These are phyloP conservation scores for Osmerus mordax DNA, from an alignment of 2,113 vertebrate species.

Conservation along the genomic window DNA sequence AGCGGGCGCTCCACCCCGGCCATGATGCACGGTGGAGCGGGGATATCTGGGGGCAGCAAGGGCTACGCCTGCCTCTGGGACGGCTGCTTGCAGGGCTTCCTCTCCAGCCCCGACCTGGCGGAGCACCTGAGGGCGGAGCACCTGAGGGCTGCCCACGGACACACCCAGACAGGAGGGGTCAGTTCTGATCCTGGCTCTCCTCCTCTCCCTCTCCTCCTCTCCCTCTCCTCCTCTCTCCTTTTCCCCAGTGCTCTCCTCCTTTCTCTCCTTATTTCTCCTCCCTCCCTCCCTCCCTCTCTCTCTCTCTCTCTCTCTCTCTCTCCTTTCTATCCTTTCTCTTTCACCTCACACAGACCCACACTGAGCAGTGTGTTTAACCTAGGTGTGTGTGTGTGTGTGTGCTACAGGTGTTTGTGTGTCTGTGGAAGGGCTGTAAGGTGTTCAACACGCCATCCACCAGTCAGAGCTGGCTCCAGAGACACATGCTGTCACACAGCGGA, in stretches of 20 bases:
- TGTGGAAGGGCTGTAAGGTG: slow-evolving; percentile 98
- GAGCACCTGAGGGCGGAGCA: slow-evolving; percentile 98
- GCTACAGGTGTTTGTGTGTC: slow-evolving; percentile 94
- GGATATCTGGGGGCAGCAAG: slow-evolving; percentile 74
- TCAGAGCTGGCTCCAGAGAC: slow-evolving; percentile 98
- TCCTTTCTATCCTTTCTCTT: neutral
- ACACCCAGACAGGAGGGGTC: slow-evolving; percentile 94
- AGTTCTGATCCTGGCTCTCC: slow-evolving; percentile 43
- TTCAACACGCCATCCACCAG: slow-evolving; percentile 99
- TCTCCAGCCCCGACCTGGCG: slow-evolving; percentile 91
- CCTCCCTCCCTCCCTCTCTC: neutral
- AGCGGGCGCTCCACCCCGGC: slow-evolving; percentile 95
- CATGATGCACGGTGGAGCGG: slow-evolving; percentile 78
- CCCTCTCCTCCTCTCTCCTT: neutral
- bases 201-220: neutral
- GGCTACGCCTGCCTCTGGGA: slow-evolving; percentile 96
- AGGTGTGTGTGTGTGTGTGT: slow-evolving; percentile 16
- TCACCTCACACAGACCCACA: neutral
- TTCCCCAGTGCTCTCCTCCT: too few species aligned
- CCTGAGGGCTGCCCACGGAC: slow-evolving; percentile 90
- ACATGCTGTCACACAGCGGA: slow-evolving; percentile 97
- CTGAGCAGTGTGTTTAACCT: neutral
- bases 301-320: neutral
- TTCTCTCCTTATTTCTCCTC: neutral
- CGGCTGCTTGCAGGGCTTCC: slow-evolving; percentile 88